Evolutionary conservation across 2,888 invertebrate genomes (phyloP), one percentile per base, ranked within the genome.

Genomic region (Mystacides longicornis): DNA sequence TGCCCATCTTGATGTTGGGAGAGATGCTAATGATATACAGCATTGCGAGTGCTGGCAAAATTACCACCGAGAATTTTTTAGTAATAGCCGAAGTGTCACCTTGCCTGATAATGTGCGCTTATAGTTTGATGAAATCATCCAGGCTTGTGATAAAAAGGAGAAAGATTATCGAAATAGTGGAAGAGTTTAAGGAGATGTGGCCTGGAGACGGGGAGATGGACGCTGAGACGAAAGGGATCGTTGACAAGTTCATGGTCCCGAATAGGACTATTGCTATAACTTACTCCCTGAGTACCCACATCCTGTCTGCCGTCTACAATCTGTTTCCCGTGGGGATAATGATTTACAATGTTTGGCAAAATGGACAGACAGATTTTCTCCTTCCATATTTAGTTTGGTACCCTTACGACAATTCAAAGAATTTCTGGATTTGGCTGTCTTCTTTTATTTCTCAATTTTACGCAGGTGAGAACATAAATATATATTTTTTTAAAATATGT

Each of bases 381-480:
- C 33, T 60, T 14, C 60, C 60, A 2, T 60, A 60, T n/a, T 51
- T 54, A 22, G 55, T 60, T 19, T 60, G 56, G 54, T 60, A 60
- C 51, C 60, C 60, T 9, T 51, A 51, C n/a, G 56, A 58, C 33
- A 58, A 49, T 46, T 27, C 53, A 2, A 54, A 11, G 2, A 51
- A 48, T 31, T 37, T 51, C 7, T 42, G 22, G 19, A 48, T 53
- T 2, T 60, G 58, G 47, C 14, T 42, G 2, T 31, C 56, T 19
- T 49, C 54, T 5, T 60, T 55, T 23, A 42, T 52, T 4, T 60
- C 56, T 3, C 60, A 60, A 22, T 56, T 53, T 47, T 56, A 58
- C 20, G 60, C 54, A 37, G 60, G 60, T 60, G 49, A 37, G 37
- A 5, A 27, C 5, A 27, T 27, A 27, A 7, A 27, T 11, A 11